These are phyloP conservation scores for Tragelaphus buxtoni DNA, from an alignment of 2,113 vertebrate genomes.

Conservation along the genomic window DNA sequence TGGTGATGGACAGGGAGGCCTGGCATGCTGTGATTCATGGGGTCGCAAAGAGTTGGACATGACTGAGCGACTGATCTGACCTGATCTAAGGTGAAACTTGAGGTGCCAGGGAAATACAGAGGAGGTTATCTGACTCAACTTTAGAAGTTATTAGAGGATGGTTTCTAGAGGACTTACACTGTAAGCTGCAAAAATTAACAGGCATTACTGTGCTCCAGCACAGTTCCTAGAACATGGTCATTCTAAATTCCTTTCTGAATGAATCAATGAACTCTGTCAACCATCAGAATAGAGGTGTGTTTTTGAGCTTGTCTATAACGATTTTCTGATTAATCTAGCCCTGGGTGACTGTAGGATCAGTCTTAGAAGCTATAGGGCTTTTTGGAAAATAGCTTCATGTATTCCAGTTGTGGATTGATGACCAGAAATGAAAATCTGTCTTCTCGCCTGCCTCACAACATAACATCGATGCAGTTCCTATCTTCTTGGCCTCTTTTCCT, in stretches of 20 bases:
- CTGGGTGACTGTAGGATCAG: background rate
- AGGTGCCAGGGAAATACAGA: background rate
- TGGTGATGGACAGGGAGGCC: too few species aligned
- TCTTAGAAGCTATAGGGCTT: background rate
- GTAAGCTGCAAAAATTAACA: background rate
- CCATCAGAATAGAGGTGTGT: background rate
- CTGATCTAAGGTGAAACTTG: background rate
- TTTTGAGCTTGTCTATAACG: background rate
- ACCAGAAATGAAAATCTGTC: background rate
- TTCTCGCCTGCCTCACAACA: background rate
- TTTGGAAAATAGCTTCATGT: background rate
- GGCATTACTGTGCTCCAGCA: background rate
- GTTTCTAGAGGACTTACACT: background rate
- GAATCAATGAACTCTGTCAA: background rate
- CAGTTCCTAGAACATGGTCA: background rate
- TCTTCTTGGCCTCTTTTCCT: background rate
- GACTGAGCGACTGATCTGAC: too few species aligned
- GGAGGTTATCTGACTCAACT: background rate
- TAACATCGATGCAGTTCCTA: too few species aligned
- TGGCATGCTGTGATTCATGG: too few species aligned
- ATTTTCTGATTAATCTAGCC: background rate
- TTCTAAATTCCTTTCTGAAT: background rate
- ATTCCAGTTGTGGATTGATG: background rate
- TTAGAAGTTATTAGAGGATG: background rate
- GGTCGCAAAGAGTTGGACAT: too few species aligned